These are phyloP conservation scores for Himalopsyche japonica DNA, from an alignment of 2,888 invertebrate species.

Conservation along the genomic window DNA sequence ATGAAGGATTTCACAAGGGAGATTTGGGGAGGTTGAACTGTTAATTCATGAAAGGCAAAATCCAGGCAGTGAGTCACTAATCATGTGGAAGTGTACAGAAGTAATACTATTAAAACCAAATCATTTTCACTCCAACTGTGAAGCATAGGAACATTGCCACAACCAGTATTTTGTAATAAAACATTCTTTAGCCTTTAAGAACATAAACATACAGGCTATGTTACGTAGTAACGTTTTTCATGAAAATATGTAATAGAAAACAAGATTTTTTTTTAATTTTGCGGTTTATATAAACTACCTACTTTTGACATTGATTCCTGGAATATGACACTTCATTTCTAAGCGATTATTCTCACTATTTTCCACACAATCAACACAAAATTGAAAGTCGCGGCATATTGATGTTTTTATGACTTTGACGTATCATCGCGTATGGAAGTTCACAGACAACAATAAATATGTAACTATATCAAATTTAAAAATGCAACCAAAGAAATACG, in stretches of 20 bases:
- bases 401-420: background rate
- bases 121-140: no score
- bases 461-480: no score
- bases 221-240: background rate
- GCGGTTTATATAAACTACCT: conserved; percentile 39
- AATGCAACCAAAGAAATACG: no score
- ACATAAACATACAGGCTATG: background rate
- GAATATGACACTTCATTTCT: conserved; percentile 76
- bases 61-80: no score
- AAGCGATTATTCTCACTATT: background rate
- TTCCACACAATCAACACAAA: background rate
- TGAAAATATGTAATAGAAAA: background rate
- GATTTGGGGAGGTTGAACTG: no score
- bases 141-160: no score
- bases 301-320: conserved; percentile 78
- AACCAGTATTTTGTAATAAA: background rate
- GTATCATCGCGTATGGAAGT: background rate
- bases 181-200: background rate
- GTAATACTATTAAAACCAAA: no score
- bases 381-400: conserved; percentile 15
- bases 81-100: no score
- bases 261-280: background rate
- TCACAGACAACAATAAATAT: background rate
- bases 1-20: no score
- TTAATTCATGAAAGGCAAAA: no score